phyloP scores from a whole-genome alignment of 2,888 invertebrate genomes.

The Tetragonula carbonaria region DNA sequence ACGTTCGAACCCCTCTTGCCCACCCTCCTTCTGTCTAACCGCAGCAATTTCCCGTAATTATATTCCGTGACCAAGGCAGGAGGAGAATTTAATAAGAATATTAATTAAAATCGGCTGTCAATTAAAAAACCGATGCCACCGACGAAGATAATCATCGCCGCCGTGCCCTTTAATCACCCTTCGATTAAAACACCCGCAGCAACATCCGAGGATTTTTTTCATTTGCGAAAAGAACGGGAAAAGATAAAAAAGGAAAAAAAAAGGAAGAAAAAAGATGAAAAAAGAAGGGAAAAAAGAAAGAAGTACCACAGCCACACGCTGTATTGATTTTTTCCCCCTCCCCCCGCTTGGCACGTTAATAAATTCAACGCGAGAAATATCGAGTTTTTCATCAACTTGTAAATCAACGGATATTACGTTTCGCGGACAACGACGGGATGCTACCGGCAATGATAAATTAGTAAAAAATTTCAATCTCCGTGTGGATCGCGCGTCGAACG shows the following conservation, averaged over 20 bases:
- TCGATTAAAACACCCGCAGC: conserved; percentile 3
- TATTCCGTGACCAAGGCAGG: conserved; percentile 1
- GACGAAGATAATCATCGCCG: conserved; percentile 9
- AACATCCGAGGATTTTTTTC: conserved; percentile 34
- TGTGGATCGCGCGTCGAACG: neutral
- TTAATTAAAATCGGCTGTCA: conserved; percentile 22
- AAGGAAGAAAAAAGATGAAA: neutral
- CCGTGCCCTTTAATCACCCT: neutral
- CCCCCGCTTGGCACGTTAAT: conserved; percentile 1
- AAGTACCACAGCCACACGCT: neutral
- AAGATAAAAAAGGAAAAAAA: neutral
- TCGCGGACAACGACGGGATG: conserved; percentile 6
- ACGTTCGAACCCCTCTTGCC: neutral
- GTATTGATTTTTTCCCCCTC: conserved; percentile 33
- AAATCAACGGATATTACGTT: conserved; percentile 31
- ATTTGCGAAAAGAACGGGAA: conserved; percentile 4
- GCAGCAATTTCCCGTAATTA: conserved; percentile 22
- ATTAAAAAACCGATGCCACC: neutral
- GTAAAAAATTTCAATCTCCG: conserved; percentile 29
- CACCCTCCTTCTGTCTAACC: too few species aligned
- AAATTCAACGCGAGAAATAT: conserved; percentile 26
- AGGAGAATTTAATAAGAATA: conserved; percentile 18
- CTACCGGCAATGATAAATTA: conserved; percentile 20
- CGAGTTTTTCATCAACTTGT: conserved; percentile 28
- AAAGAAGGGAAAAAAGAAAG: neutral